Evolutionary conservation across 2,797 vertebrate species (phyloP).

Genomic region (Cercopithecus diana): DNA sequence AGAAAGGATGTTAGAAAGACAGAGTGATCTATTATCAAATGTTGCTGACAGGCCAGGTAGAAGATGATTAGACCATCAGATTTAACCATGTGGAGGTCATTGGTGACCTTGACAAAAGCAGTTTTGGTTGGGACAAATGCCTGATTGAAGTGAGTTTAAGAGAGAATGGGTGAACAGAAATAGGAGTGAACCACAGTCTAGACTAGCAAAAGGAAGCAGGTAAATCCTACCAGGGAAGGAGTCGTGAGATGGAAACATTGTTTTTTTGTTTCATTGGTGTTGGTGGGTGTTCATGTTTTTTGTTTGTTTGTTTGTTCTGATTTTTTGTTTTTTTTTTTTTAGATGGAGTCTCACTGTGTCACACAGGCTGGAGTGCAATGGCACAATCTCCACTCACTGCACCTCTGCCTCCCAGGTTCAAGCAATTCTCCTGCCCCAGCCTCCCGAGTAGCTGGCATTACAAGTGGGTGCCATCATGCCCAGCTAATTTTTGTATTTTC

Average conservation of each 20-base stretch:
- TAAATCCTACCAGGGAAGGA: neutral
- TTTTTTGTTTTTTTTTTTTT: too few relatives aligned
- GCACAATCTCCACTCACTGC: too few relatives aligned
- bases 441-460: too few relatives aligned
- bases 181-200: neutral
- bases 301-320: fast-evolving
- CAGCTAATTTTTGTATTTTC: too few relatives aligned
- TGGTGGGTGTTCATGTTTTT: too few relatives aligned
- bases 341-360: too few relatives aligned
- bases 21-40: neutral
- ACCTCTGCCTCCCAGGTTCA: too few relatives aligned
- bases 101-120: neutral
- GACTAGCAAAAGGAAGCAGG: neutral
- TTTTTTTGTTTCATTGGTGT: neutral
- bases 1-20: neutral
- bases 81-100: neutral
- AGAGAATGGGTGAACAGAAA: neutral
- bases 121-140: neutral
- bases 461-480: too few relatives aligned
- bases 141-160: neutral
- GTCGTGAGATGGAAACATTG: neutral
- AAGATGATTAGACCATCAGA: neutral
- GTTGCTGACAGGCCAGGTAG: neutral
- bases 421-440: too few relatives aligned
- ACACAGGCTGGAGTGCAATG: too few relatives aligned